Evolutionary conservation across 2,113 vertebrate species (phyloP).

Genomic region (Morone chrysops): DNA sequence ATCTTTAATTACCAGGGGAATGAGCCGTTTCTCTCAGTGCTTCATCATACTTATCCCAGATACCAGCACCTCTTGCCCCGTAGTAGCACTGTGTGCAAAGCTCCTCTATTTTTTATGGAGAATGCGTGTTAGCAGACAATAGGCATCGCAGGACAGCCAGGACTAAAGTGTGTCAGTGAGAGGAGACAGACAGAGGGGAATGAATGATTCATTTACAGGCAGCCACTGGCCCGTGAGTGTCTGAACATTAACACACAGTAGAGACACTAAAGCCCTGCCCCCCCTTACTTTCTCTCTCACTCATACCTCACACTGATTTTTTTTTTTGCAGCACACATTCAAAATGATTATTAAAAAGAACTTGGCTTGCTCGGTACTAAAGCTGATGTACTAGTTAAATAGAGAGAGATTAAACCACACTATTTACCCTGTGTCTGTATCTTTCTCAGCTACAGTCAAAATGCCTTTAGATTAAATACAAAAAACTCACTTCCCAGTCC

Average conservation of each 20-base stretch:
- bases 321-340: background rate
- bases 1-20: slow-evolving; percentile 30
- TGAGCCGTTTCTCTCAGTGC: background rate
- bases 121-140: slow-evolving; percentile 59
- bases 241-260: slow-evolving; percentile 50
- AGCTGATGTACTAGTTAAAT: background rate
- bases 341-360: background rate
- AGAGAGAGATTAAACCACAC: background rate
- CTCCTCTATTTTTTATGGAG: slow-evolving; percentile 23
- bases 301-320: background rate
- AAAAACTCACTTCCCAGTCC: background rate
- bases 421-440: background rate
- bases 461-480: background rate
- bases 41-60: slow-evolving; percentile 21
- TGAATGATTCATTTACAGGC: slow-evolving; percentile 79
- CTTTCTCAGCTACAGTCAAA: background rate
- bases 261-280: slow-evolving; percentile 7
- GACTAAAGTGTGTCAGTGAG: slow-evolving; percentile 64
- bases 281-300: background rate
- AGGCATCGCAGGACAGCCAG: slow-evolving; percentile 15
- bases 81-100: background rate
- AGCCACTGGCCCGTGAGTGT: slow-evolving; percentile 59
- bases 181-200: slow-evolving; percentile 62
- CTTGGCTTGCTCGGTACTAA: background rate
- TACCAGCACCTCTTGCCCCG: slow-evolving; percentile 8